Base-by-base conservation (phyloP, 1,140 invertebrate genomes). In the Gryon sp. region DNA sequence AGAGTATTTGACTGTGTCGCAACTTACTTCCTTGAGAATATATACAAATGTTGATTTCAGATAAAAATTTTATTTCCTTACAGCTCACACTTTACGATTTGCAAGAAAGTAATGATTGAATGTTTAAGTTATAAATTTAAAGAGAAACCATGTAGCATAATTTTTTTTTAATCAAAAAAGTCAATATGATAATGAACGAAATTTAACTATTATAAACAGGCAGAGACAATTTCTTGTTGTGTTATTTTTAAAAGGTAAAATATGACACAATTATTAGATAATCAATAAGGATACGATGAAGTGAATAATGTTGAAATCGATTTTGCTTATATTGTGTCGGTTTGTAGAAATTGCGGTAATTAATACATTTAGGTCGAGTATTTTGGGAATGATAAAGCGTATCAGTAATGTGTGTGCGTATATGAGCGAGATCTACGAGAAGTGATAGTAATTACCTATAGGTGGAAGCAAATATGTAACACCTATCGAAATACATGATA, bases 401-500 rank as follows among this genome's bases (percentile, higher is more conserved):
- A 72, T 55, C 48, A 55, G 20, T 28, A 55, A 18, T 9, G 34
- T 22, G 34, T 15, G 30, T 57, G 52, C n/a, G n/a, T n/a, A n/a
- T n/a, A n/a, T 57, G 18, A 18, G 19, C 7, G 8, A n/a, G n/a
- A n/a, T n/a, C 0, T 14, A 41, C 16, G 52, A 20, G 45, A 52
- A 53, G 57, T 73, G 57, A 73, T 57, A 63, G 45, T 55, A 73
- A 73, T 73, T 63, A 57, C 40, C 40, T 32, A 60, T 62, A 36
- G 55, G 19, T 62, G 19, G 26, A 30, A 45, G 36, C 53, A 59
- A 66, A 66, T 62, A 43, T 74, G 53, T 60, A 65, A 66, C 46
- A 63, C 60, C 43, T 22, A 65, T 50, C 59, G 26, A 57, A 50
- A 46, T 30, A 57, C 59, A 43, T 57, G 45, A 45, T 60, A 43